phyloP scores from a whole-genome alignment of 2,113 vertebrate species.

The Xenus cinereus region DNA sequence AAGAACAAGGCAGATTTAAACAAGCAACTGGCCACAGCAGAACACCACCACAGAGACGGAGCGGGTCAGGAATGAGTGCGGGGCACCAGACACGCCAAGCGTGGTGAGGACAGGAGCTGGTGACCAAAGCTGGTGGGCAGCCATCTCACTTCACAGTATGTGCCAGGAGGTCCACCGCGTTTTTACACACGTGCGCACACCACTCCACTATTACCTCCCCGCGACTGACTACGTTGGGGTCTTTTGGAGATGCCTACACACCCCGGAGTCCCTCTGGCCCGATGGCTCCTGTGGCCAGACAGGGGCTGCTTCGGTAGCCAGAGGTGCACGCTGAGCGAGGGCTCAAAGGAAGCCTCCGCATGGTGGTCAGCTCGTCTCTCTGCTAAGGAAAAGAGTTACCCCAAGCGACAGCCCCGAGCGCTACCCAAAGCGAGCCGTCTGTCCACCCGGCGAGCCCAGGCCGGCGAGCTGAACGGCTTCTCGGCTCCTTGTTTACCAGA shows the following conservation, averaged over 20 bases:
- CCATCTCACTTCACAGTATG: not conserved
- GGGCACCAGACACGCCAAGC: not conserved
- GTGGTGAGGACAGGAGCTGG: rapidly evolving
- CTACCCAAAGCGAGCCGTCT: not conserved
- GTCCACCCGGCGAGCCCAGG: rapidly evolving
- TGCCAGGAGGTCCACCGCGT: not conserved
- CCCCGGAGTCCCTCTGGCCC: not conserved
- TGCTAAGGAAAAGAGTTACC: not conserved
- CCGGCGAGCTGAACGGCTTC: rapidly evolving
- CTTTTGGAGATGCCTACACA: not conserved
- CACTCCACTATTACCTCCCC: not conserved
- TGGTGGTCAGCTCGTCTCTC: not conserved
- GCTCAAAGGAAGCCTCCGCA: not conserved
- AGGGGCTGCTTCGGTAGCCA: not conserved
- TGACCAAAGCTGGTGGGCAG: not conserved
- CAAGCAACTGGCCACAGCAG: not conserved
- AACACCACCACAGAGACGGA: not conserved
- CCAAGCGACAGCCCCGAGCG: not conserved
- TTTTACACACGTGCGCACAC: not conserved
- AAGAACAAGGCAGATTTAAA: not conserved
- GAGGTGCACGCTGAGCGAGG: not conserved
- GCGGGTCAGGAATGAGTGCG: rapidly evolving
- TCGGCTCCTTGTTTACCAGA: not conserved
- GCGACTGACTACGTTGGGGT: not conserved
- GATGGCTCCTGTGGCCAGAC: not conserved